Percentiles rank a stretch among this genome's conserved stretches.
These are phyloP conservation scores for Hydrotaea diabolus DNA, from an alignment of 2,888 invertebrate genomes.

Conservation along the genomic window DNA sequence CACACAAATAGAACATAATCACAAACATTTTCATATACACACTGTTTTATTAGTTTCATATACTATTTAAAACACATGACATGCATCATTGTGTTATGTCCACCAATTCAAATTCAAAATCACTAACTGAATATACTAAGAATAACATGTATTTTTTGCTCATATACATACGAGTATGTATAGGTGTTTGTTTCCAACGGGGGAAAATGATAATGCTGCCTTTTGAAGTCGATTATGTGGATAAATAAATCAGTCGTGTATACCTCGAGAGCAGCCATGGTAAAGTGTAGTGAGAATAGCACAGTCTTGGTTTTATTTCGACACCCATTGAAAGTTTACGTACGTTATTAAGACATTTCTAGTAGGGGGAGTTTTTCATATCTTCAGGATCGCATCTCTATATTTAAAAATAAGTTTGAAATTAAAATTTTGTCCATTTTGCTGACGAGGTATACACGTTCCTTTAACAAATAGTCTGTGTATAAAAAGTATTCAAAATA, in stretches of 20 bases:
- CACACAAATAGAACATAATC: slow-evolving; percentile 45
- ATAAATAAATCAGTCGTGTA: background rate
- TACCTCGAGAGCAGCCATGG: background rate
- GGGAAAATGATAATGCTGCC: slow-evolving; percentile 30
- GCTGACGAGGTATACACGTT: no score
- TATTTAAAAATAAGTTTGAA: no score
- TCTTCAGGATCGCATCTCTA: no score
- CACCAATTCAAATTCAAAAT: slow-evolving; percentile 13
- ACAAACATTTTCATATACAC: slow-evolving; percentile 33
- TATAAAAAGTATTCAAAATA: background rate
- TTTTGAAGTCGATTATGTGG: background rate
- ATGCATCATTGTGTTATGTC: slow-evolving; percentile 34
- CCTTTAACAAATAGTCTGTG: background rate
- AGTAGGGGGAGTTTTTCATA: no score
- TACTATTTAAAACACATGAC: slow-evolving; percentile 13
- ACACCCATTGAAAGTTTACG: background rate
- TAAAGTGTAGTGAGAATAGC: no score
- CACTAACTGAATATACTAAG: background rate
- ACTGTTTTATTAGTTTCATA: slow-evolving; percentile 10
- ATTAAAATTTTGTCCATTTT: no score
- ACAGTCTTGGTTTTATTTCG: background rate
- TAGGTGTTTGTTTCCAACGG: background rate
- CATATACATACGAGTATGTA: background rate
- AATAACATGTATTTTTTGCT: background rate
- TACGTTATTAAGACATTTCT: no score